Percentiles rank a stretch among this genome's conserved stretches.
phyloP scores from a whole-genome alignment of 2,113 vertebrate species.

The Chamaea fasciata region DNA sequence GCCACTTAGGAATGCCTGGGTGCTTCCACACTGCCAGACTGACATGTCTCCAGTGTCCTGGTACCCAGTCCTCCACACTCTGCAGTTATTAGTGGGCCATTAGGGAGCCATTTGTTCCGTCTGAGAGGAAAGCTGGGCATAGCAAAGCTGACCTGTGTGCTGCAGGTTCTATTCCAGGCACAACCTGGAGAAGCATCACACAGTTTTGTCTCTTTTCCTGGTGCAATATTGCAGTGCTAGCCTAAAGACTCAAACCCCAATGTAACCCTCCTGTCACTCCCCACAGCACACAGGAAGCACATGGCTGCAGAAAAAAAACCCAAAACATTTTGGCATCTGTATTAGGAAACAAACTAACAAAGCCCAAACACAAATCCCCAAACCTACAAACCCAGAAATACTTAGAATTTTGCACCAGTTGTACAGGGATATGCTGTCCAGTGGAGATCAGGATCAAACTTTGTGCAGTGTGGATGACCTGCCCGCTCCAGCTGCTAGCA shows the following conservation, averaged over 20 bases:
- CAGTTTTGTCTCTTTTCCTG: neutral
- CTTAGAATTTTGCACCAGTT: neutral
- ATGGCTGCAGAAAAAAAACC: neutral
- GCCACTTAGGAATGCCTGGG: neutral
- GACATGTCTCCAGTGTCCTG: neutral
- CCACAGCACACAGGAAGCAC: neutral
- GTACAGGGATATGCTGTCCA: neutral
- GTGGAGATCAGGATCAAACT: neutral
- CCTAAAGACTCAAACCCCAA: neutral
- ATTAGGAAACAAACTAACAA: neutral
- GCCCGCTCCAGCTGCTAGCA: neutral
- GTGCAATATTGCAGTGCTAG: neutral
- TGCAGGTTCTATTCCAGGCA: neutral
- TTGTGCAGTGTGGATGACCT: neutral
- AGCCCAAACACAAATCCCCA: neutral
- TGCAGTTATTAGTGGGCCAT: neutral
- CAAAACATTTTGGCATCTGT: neutral
- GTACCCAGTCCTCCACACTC: neutral
- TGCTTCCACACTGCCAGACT: neutral
- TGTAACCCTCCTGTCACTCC: neutral
- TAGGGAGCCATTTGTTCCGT: neutral
- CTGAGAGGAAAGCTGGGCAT: neutral
- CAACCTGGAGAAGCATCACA: neutral
- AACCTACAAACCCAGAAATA: neutral
- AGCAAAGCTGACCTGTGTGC: neutral